phyloP scores from a whole-genome alignment of 2,797 vertebrate species.

The Aldrovandia affinis region DNA sequence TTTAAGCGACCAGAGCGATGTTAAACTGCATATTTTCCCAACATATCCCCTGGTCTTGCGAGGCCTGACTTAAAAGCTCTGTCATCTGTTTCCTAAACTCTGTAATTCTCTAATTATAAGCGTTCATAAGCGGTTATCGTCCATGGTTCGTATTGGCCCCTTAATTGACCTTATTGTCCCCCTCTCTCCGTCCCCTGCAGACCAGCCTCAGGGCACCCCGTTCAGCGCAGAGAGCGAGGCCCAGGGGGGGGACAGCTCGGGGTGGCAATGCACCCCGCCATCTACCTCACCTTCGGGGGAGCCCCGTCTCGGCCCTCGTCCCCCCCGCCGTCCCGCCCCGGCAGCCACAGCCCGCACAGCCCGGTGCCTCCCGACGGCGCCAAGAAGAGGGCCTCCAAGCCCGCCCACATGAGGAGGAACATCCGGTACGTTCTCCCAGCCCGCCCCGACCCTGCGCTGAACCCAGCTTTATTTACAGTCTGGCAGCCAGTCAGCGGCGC shows the following conservation, averaged over 20 bases:
- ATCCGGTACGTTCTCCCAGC: slow-evolving; percentile 79
- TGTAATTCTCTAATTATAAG: no score
- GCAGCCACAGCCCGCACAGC: slow-evolving; percentile 78
- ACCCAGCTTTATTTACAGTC: background rate
- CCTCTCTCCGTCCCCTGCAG: slow-evolving; percentile 60
- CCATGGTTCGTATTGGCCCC: no score
- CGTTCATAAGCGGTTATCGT: no score
- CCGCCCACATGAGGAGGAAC: slow-evolving; percentile 94
- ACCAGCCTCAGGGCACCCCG: slow-evolving; percentile 78
- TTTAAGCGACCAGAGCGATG: no score
- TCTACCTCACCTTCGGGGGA: slow-evolving; percentile 88
- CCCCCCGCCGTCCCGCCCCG: slow-evolving; percentile 63
- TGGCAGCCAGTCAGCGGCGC: background rate
- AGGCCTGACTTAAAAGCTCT: no score
- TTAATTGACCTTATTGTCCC: no score
- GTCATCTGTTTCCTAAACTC: no score
- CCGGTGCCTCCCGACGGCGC: slow-evolving; percentile 75
- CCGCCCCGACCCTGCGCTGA: background rate
- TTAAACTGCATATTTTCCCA: no score
- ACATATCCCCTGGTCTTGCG: no score
- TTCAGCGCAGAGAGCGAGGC: slow-evolving; percentile 75
- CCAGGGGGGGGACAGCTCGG: slow-evolving; percentile 73
- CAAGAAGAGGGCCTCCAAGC: slow-evolving; percentile 86
- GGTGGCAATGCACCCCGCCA: slow-evolving; percentile 82
- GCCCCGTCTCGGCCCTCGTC: slow-evolving; percentile 70